phyloP scores from a whole-genome alignment of 2,888 invertebrate genomes.

The Drosophila kuntzei region DNA sequence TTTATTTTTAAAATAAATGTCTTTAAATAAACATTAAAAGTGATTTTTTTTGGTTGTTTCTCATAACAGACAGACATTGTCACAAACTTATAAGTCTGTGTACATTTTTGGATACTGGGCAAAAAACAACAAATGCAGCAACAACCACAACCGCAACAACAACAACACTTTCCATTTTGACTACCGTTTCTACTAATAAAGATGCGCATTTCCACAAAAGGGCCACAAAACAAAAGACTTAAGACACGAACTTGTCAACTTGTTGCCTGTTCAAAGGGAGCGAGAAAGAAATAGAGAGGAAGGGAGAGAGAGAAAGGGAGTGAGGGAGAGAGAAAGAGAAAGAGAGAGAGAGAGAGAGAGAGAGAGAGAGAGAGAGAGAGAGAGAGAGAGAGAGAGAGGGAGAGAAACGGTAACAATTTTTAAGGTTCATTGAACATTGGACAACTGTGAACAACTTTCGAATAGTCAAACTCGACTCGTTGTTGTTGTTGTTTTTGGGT shows the following conservation, averaged over 20 bases:
- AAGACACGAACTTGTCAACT: slow-evolving; percentile 58
- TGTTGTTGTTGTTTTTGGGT: slow-evolving; percentile 36
- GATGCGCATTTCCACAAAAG: slow-evolving; percentile 40
- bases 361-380: slow-evolving; percentile 4
- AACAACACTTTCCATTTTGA: slow-evolving; percentile 37
- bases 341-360: not conserved
- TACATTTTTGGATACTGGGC: not conserved
- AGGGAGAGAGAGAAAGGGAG: slow-evolving; percentile 11
- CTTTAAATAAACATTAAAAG: too few species aligned
- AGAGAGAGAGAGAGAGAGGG: slow-evolving; percentile 9
- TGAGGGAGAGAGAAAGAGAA: slow-evolving; percentile 12
- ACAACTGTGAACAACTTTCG: slow-evolving; percentile 68
- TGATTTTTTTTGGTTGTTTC: too few species aligned
- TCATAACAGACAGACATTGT: not conserved
- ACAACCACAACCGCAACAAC: slow-evolving; percentile 19
- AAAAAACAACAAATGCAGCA: not conserved
- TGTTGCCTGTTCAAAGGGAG: slow-evolving; percentile 8
- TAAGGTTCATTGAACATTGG: slow-evolving; percentile 72
- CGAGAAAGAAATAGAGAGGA: not conserved
- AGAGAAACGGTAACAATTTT: slow-evolving; percentile 60
- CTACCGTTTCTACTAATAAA: slow-evolving; percentile 45
- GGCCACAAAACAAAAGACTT: slow-evolving; percentile 57
- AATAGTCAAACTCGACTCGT: slow-evolving; percentile 38
- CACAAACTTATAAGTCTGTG: not conserved
- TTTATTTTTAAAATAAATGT: too few species aligned